A percentile compares a stretch with the other conserved stretches of the same genome.
phyloP scores from a whole-genome alignment of 1,140 invertebrate genomes.

The Alviniconcha marisindica region DNA sequence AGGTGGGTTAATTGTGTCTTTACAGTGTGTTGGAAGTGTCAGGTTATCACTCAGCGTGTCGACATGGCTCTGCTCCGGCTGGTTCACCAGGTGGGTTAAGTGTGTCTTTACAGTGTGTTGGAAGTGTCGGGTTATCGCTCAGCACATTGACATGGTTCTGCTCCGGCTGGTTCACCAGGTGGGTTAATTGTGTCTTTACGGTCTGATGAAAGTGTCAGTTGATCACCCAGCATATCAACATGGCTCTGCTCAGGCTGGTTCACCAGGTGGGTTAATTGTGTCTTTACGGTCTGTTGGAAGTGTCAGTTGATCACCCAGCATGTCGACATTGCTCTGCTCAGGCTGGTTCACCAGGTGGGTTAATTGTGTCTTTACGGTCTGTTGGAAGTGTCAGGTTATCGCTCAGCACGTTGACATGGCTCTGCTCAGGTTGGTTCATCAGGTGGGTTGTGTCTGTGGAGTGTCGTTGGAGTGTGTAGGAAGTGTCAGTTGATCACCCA shows the following conservation, averaged over 20 bases:
- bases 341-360: slow-evolving; percentile 82
- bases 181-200: no score
- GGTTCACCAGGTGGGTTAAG: slow-evolving; percentile 92
- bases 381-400: slow-evolving; percentile 67
- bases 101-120: no score
- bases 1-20: slow-evolving; percentile 71
- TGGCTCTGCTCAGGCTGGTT: slow-evolving; percentile 93
- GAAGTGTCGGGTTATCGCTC: slow-evolving; percentile 64
- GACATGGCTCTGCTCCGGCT: slow-evolving; percentile 96
- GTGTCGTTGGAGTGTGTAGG: no score
- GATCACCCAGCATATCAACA: slow-evolving; percentile 85
- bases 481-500: slow-evolving; percentile 71
- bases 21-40: slow-evolving; percentile 64
- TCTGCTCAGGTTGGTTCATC: slow-evolving; percentile 92
- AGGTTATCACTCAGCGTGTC: slow-evolving; percentile 79
- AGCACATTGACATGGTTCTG: slow-evolving; percentile 97
- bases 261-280: slow-evolving; percentile 89
- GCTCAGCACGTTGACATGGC: slow-evolving; percentile 92
- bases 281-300: no score
- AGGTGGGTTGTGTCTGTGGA: no score
- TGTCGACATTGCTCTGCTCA: slow-evolving; percentile 95
- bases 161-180: slow-evolving; percentile 92
- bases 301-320: slow-evolving; percentile 73
- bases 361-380: slow-evolving; percentile 66
- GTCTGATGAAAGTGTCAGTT: slow-evolving; percentile 65